Evolutionary conservation across 1,140 invertebrate genomes (phyloP).

Genomic region (Drosophila pallidifrons): DNA sequence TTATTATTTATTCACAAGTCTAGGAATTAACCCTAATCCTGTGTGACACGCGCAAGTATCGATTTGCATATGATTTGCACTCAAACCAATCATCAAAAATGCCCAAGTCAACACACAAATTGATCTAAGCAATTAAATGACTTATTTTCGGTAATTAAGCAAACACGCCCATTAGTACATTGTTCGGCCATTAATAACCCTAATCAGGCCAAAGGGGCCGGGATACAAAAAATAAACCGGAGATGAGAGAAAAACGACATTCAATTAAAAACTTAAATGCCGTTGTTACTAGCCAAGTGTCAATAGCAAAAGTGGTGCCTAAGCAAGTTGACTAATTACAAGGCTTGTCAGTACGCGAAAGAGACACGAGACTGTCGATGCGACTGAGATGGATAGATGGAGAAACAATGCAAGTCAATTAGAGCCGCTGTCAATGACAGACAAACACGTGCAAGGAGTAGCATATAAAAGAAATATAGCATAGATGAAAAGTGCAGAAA

Average conservation of each 20-base stretch:
- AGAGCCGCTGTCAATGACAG: conserved; percentile 68
- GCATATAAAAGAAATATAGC: neutral
- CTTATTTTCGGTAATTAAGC: conserved; percentile 1
- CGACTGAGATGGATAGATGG: conserved; percentile 3
- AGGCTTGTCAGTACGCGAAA: conserved; percentile 39
- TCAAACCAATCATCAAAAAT: neutral
- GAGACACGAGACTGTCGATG: conserved; percentile 1
- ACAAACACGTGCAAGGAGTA: conserved; percentile 23
- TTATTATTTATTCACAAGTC: neutral
- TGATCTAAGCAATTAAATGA: neutral
- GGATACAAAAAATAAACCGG: neutral
- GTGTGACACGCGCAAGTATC: neutral
- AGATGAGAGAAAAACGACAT: conserved; percentile 22
- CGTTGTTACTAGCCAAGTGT: conserved; percentile 60
- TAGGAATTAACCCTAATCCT: neutral
- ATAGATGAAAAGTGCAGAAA: neutral
- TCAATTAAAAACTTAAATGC: conserved; percentile 59
- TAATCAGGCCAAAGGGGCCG: conserved; percentile 23
- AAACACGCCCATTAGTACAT: conserved; percentile 1
- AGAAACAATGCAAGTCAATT: conserved; percentile 68
- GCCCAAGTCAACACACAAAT: neutral
- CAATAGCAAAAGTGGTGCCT: conserved; percentile 66
- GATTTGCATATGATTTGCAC: neutral
- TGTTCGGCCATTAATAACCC: conserved; percentile 31
- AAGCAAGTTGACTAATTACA: conserved; percentile 68